Evolutionary conservation across 2,888 invertebrate genomes (phyloP).

Genomic region (Ophion slaviceki): DNA sequence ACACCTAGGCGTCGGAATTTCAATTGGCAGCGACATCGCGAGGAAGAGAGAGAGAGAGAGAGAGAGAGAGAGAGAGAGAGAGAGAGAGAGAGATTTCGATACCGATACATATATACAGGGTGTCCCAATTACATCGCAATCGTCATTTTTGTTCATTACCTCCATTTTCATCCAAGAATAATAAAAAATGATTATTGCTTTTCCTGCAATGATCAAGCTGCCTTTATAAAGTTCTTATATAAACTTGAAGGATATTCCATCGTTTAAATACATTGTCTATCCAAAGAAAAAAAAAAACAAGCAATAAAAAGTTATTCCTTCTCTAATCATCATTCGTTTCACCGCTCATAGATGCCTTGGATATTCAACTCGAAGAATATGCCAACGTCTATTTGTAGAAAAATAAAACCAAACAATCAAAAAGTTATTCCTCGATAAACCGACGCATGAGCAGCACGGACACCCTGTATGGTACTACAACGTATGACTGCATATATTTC

Average conservation of each 20-base stretch:
- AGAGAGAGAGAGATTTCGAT: slow-evolving; percentile 18
- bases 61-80: not conserved
- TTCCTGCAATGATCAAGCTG: not conserved
- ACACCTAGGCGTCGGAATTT: slow-evolving; percentile 62
- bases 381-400: too few species aligned
- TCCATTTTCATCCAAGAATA: not conserved
- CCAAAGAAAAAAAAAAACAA: too few species aligned
- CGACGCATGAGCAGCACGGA: not conserved
- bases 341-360: too few species aligned
- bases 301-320: too few species aligned
- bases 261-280: too few species aligned
- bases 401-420: too few species aligned
- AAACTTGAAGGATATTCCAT: too few species aligned
- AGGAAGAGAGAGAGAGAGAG: not conserved
- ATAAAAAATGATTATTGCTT: not conserved
- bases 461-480: not conserved
- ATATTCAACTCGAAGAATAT: too few species aligned
- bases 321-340: too few species aligned
- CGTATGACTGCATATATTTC: too few species aligned
- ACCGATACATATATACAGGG: slow-evolving; percentile 1
- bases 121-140: not conserved
- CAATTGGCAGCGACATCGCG: slow-evolving; percentile 34
- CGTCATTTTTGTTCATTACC: not conserved
- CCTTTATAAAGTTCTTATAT: too few species aligned
- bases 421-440: too few species aligned